Conservation (phyloP, 2,888 invertebrate species). For the Nymphalis urticae region DNA sequence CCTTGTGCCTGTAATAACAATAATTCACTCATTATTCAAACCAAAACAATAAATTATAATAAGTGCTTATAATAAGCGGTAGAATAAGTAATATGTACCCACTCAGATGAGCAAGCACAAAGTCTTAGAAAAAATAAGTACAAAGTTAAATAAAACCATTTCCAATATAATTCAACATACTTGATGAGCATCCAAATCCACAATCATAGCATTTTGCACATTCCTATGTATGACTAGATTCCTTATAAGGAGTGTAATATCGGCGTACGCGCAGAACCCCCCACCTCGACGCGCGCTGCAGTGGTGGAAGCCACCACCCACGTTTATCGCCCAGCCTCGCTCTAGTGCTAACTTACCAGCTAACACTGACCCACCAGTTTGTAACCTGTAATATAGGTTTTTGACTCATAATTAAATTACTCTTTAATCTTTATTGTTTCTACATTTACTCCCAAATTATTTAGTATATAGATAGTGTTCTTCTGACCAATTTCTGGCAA, state of each 20-base stretch:
- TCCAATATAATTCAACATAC: slow-evolving; percentile 56
- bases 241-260: slow-evolving; percentile 89
- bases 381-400: slow-evolving; percentile 73
- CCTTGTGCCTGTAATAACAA: neutral
- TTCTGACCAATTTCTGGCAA: too few species aligned
- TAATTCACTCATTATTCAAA: neutral
- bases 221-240: slow-evolving; percentile 82
- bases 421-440: too few species aligned
- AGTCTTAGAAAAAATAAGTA: too few species aligned
- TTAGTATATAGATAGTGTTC: too few species aligned
- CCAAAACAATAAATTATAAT: too few species aligned
- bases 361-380: slow-evolving; percentile 91
- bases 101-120: too few species aligned
- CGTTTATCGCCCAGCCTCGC: slow-evolving; percentile 93
- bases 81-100: too few species aligned
- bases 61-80: too few species aligned
- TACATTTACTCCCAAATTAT: too few species aligned
- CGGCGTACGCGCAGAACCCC: slow-evolving; percentile 95
- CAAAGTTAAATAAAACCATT: too few species aligned
- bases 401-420: too few species aligned
- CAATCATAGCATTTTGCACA: slow-evolving; percentile 89
- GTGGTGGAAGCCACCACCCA: slow-evolving; percentile 96
- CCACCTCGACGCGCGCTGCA: slow-evolving; percentile 88
- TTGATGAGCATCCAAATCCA: slow-evolving; percentile 96
- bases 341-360: slow-evolving; percentile 92